Conservation (phyloP, 92 coral and sea anemone species). For the Zoanthus gigantus region DNA sequence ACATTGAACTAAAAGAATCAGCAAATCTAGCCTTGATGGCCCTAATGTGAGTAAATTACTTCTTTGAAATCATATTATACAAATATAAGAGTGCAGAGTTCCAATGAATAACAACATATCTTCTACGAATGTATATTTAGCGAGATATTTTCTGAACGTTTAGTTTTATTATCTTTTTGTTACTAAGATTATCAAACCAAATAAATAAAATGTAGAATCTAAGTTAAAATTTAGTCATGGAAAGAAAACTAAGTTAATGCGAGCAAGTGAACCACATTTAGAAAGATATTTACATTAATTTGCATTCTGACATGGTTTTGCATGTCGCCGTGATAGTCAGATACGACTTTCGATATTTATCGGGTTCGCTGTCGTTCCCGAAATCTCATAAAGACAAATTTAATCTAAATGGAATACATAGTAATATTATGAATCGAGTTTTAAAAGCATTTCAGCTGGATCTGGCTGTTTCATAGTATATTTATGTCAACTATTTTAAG, state of each 20-base stretch:
- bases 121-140: constrained; percentile 48
- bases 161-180: constrained; percentile 42
- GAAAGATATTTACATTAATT: constrained; percentile 62
- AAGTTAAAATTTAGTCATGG: constrained; percentile 51
- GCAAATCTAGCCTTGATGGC: constrained; percentile 40
- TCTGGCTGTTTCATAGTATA: constrained; percentile 87
- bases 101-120: constrained; percentile 37
- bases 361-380: constrained; percentile 41
- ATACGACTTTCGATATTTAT: constrained; percentile 39
- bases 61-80: constrained; percentile 38
- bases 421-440: constrained; percentile 60
- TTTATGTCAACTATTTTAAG: constrained; percentile 97
- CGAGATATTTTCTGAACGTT: constrained; percentile 43
- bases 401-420: constrained; percentile 53
- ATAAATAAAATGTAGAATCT: constrained; percentile 46
- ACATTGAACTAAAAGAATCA: constrained; percentile 53
- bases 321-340: constrained; percentile 60
- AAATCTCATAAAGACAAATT: constrained; percentile 59
- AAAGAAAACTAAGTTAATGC: constrained; percentile 47
- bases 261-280: constrained; percentile 64
- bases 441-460: constrained; percentile 66
- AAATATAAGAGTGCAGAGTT: constrained; percentile 49
- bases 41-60: constrained; percentile 28
- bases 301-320: constrained; percentile 70
- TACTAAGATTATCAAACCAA: constrained; percentile 21